Conservation (phyloP, 2,888 invertebrate species). For the Patella ulyssiponensis region DNA sequence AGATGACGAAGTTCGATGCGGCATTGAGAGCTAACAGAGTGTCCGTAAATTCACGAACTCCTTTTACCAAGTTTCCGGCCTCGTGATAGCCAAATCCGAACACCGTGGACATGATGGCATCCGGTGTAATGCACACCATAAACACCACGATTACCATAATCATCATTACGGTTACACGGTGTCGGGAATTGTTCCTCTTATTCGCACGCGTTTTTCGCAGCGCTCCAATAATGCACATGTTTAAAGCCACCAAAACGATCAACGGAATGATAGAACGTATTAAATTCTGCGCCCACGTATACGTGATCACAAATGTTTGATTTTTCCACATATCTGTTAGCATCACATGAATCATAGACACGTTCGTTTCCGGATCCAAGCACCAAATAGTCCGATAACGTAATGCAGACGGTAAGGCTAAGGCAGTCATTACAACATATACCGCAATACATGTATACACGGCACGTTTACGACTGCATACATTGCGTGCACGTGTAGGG, state of each 20-base stretch:
- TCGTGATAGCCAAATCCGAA: conserved; percentile 64
- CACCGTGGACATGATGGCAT: conserved; percentile 64
- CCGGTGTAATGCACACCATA: conserved; percentile 62
- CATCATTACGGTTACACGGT: conserved; percentile 63
- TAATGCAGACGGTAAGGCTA: conserved; percentile 50
- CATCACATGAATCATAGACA: conserved; percentile 28
- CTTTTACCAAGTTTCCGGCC: conserved; percentile 53
- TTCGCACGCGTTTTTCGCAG: conserved; percentile 35
- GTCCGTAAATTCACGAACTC: conserved; percentile 64
- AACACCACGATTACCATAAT: conserved; percentile 66
- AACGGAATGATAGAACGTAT: conserved; percentile 52
- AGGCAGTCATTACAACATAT: conserved; percentile 41
- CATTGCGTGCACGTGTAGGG: conserved; percentile 54
- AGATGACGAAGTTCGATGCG: conserved; percentile 62
- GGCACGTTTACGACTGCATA: conserved; percentile 58
- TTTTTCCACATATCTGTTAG: conserved; percentile 43
- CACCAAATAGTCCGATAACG: conserved; percentile 40
- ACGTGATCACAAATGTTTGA: conserved; percentile 41
- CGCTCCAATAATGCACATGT: conserved; percentile 46
- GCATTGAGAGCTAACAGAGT: conserved; percentile 62
- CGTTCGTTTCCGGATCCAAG: conserved; percentile 27
- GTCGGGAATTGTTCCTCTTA: not conserved
- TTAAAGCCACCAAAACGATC: conserved; percentile 44
- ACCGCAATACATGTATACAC: conserved; percentile 37
- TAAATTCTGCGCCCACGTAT: conserved; percentile 47